Base-by-base conservation (phyloP, 1,140 invertebrate genomes). In the Microplitis demolitor region DNA sequence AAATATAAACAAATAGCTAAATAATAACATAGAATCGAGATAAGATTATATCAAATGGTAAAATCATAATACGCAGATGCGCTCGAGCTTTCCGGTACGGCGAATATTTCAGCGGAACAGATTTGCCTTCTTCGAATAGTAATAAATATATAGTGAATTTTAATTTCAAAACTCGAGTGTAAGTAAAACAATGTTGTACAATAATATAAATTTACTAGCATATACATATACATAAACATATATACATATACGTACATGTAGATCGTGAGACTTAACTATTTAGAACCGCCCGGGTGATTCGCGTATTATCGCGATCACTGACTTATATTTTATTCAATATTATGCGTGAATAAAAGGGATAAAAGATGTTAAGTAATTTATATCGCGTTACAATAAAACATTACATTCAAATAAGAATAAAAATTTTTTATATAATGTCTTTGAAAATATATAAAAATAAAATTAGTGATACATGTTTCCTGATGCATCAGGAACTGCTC, bases 101-200 rank as follows among this genome's bases (percentile, higher is more conserved):
- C n/a, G 31, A 61, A 61, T 16, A 61, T 34, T 61, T 33, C 11
- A 53, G 45, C 63, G 63, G 63, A 66, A 66, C 63, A 50, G 63
- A 66, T 66, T 66, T 51, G 45, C 45, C 63, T 66, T 14, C 11
- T 51, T 6, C 50, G 13, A 13, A 14, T n/a, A 51, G 16, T 50
- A 24, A 67, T 67, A 67, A 67, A 51, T 51, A 24, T 9, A 50
- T 54, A 24, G 5, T 53, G 50, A 67, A 67, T 67, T 67, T 50
- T 11, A 67, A 67, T 33, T 54, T 31, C 35, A 54, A 16, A 4
- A 34, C 4, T 64, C n/a, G 16, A 5, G 53, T 56, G 53, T 24
- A 24, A 14, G 53, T 56, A 56, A 24, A 24, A 6, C 14, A 64
- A 9, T 45, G 39, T 45, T 9, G 39, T 45, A 45, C 39, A 45